Percentiles rank a stretch among this genome's conserved stretches.
phyloP scores from a whole-genome alignment of 2,797 vertebrate species.

The Myotis daubentonii region DNA sequence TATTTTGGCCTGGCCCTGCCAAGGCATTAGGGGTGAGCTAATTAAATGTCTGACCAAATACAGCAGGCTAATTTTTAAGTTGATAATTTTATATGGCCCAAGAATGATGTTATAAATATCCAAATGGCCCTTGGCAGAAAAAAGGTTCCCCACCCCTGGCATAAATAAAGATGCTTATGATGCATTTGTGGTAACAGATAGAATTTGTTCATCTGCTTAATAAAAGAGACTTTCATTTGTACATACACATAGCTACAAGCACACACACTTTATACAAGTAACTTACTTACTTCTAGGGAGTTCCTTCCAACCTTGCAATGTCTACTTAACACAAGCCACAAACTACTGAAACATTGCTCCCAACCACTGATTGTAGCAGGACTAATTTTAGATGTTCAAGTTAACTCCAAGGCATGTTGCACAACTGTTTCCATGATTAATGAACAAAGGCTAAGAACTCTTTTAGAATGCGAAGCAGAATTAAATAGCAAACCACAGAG shows the following conservation, averaged over 20 bases:
- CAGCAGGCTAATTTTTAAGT: too few species aligned
- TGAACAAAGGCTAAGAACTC: constrained; percentile 76
- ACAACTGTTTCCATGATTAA: constrained; percentile 80
- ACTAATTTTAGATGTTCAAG: constrained; percentile 87
- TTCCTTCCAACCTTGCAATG: constrained; percentile 67
- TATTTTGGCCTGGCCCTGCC: too few species aligned
- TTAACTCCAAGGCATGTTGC: constrained; percentile 80
- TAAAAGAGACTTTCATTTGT: constrained; percentile 40
- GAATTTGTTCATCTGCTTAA: constrained; percentile 55
- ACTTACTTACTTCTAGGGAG: constrained; percentile 83
- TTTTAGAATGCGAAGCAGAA: constrained; percentile 75
- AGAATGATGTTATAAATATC: too few species aligned
- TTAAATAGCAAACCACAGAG: constrained; percentile 57
- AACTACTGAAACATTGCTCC: constrained; percentile 78
- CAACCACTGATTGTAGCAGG: constrained; percentile 81
- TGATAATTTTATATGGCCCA: too few species aligned
- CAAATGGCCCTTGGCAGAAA: too few species aligned
- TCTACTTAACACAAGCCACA: constrained; percentile 73
- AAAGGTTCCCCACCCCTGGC: background rate
- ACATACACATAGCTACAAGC: background rate
- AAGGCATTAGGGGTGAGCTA: too few species aligned
- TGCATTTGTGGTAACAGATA: constrained; percentile 36
- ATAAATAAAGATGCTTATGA: constrained; percentile 51
- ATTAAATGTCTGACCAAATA: too few species aligned
- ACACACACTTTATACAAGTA: constrained; percentile 53